Evolutionary conservation across 2,888 invertebrate genomes (phyloP).

Genomic region (Urechis unicinctus): DNA sequence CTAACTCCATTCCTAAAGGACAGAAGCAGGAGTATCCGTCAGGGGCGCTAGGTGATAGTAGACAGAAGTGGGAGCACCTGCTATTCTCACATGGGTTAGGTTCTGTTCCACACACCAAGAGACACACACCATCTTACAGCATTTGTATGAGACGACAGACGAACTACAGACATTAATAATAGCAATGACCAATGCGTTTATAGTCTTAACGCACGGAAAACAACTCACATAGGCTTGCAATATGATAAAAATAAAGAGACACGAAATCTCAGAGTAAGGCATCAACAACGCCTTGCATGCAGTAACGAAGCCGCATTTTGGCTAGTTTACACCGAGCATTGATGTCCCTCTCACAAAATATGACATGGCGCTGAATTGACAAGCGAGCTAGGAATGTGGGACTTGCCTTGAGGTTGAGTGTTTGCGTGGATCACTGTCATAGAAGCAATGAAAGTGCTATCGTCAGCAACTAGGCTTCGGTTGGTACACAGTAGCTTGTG

Average conservation of each 20-base stretch:
- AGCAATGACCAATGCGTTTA: too few species aligned
- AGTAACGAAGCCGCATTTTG: too few species aligned
- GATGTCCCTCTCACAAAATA: too few species aligned
- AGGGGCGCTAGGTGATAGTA: slow-evolving; percentile 69
- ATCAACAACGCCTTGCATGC: too few species aligned
- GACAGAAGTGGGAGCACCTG: slow-evolving; percentile 82
- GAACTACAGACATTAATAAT: neutral
- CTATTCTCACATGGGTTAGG: slow-evolving; percentile 68
- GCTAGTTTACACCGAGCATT: too few species aligned
- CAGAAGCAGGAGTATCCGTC: slow-evolving; percentile 83
- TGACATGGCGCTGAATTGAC: too few species aligned
- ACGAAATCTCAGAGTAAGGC: too few species aligned
- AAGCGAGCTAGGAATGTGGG: too few species aligned
- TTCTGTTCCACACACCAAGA: slow-evolving; percentile 25
- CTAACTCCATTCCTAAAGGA: slow-evolving; percentile 80
- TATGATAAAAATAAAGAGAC: too few species aligned
- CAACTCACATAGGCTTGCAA: too few species aligned
- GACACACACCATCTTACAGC: too few species aligned
- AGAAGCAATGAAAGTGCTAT: neutral
- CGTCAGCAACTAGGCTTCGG: slow-evolving; percentile 67
- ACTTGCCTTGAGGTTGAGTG: slow-evolving; percentile 66
- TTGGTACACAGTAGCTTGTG: slow-evolving; percentile 85
- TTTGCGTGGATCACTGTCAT: slow-evolving; percentile 93
- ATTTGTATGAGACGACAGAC: neutral
- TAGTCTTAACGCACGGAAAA: too few species aligned